Conservation (phyloP, 2,113 vertebrate species). For the Centropristis striata region DNA sequence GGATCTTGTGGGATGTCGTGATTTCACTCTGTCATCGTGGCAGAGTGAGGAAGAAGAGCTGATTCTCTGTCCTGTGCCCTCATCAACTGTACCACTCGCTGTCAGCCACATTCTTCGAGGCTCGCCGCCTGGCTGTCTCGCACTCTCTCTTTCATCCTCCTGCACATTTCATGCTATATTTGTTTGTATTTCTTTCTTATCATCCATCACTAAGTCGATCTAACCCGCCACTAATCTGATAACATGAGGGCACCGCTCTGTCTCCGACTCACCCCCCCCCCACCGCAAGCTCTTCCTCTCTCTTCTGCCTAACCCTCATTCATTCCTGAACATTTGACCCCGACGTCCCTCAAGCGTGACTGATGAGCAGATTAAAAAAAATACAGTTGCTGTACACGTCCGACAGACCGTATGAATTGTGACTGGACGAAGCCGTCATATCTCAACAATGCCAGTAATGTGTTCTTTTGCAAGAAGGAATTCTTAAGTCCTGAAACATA, state of each 20-base stretch:
- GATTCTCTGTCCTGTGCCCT: conserved; percentile 14
- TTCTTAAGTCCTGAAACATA: conserved; percentile 37
- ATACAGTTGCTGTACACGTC: conserved; percentile 59
- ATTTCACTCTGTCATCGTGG: conserved; percentile 10
- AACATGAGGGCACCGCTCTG: conserved; percentile 81
- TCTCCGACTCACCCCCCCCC: conserved; percentile 65
- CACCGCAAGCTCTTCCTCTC: conserved; percentile 57
- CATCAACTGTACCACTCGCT: background rate
- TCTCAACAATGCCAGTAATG: conserved; percentile 74
- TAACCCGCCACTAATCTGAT: conserved; percentile 79
- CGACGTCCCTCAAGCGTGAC: conserved; percentile 61
- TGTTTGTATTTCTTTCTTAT: conserved; percentile 79
- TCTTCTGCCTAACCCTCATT: conserved; percentile 57
- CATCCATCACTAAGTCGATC: conserved; percentile 72
- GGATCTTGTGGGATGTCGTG: background rate
- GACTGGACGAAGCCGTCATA: conserved; percentile 45
- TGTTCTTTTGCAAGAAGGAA: conserved; percentile 52
- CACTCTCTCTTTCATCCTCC: conserved; percentile 52
- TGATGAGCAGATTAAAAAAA: conserved; percentile 70
- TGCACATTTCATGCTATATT: conserved; percentile 71
- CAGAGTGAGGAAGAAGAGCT: conserved; percentile 21
- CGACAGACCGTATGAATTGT: conserved; percentile 58
- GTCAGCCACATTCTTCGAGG: conserved; percentile 43
- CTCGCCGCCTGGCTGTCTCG: conserved; percentile 57
- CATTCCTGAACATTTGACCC: conserved; percentile 81